Percentiles rank a stretch among this genome's conserved stretches.
Evolutionary conservation across 2,113 vertebrate species (phyloP).

Genomic region (Notiomystis cincta): DNA sequence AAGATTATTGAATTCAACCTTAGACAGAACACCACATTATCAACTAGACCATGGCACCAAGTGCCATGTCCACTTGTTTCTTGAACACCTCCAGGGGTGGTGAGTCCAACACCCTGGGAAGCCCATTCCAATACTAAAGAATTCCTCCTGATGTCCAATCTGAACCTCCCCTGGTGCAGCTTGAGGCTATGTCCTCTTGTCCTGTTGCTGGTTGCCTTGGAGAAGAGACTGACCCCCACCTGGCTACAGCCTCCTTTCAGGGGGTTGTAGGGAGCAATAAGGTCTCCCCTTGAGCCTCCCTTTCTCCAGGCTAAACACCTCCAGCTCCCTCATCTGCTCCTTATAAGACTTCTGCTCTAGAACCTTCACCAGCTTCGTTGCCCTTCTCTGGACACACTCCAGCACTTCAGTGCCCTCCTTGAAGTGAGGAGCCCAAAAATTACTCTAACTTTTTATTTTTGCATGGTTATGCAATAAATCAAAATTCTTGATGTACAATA

Average conservation of each 20-base stretch:
- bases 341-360: not conserved
- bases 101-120: not conserved
- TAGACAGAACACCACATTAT: not conserved
- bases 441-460: not conserved
- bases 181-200: not conserved
- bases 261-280: not conserved
- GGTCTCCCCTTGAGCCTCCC: not conserved
- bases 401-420: not conserved
- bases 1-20: not conserved
- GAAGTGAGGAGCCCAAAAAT: not conserved
- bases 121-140: not conserved
- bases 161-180: not conserved
- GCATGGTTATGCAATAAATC: not conserved
- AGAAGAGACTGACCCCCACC: fast-evolving
- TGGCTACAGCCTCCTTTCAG: fast-evolving
- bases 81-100: not conserved
- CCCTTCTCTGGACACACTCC: not conserved
- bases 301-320: not conserved
- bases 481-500: not conserved
- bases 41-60: not conserved
- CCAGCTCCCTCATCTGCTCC: fast-evolving
- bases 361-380: not conserved
- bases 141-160: not conserved
- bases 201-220: not conserved
- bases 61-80: not conserved